Evolutionary conservation across 2,888 invertebrate species (phyloP).

Genomic region (Yponomeuta malinellus): DNA sequence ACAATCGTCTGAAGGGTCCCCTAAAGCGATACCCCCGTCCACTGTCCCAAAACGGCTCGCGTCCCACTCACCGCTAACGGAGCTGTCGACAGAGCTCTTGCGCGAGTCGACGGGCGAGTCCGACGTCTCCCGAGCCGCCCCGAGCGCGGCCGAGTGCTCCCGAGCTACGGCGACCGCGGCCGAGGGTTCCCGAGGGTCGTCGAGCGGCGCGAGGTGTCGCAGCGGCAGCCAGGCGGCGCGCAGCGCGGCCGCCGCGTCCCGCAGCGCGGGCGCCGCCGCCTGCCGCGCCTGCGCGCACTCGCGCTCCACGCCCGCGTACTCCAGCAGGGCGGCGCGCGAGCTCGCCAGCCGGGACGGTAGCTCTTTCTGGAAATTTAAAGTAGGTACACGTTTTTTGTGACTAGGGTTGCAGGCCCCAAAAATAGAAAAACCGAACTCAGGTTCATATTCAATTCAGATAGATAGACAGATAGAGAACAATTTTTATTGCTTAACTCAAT

Average conservation of each 20-base stretch:
- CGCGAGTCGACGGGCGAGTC: slow-evolving; percentile 20
- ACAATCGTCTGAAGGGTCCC: not conserved
- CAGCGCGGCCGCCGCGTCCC: slow-evolving; percentile 71
- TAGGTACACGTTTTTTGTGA: not conserved
- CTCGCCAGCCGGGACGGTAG: not conserved
- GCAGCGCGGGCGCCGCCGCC: slow-evolving; percentile 72
- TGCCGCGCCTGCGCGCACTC: slow-evolving; percentile 54
- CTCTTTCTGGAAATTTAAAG: not conserved
- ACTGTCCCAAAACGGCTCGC: not conserved
- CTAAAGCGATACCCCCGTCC: not conserved
- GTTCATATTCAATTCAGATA: too few species aligned
- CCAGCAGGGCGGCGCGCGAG: not conserved
- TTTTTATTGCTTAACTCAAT: too few species aligned
- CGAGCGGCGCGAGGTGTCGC: slow-evolving; percentile 62
- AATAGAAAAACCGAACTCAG: too few species aligned
- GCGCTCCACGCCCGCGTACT: not conserved
- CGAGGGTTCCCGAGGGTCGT: slow-evolving; percentile 70
- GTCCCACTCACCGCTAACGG: slow-evolving; percentile 39
- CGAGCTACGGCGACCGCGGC: slow-evolving; percentile 36
- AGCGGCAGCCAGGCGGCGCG: slow-evolving; percentile 46
- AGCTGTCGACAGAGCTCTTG: slow-evolving; percentile 29
- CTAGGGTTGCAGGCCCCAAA: too few species aligned
- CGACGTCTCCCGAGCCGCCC: slow-evolving; percentile 14
- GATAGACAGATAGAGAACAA: too few species aligned
- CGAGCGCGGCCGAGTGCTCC: slow-evolving; percentile 13